Base-by-base conservation (phyloP, 2,113 vertebrate species). In the Gallinago undulata region DNA sequence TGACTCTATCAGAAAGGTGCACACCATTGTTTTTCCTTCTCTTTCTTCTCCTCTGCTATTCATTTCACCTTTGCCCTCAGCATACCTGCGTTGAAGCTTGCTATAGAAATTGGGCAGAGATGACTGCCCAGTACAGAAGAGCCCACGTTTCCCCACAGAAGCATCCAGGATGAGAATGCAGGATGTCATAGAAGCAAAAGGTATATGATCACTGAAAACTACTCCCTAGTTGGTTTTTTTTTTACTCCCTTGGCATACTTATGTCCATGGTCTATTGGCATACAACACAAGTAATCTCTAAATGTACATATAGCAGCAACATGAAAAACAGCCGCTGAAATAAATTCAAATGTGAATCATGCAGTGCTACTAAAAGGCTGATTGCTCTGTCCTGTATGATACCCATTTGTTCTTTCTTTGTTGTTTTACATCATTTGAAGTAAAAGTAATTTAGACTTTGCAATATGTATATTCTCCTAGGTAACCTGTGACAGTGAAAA, bases 391-490 rank as follows among this genome's bases (percentile, higher is more conserved):
- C 88, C 69, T 76, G 22, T 56, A 47, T 64, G 45, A 82, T 87
- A 94, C 17, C 62, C 25, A 89, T 92, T 96, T 84, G 33, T 68
- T 94, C 59, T 64, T 89, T 84, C 76, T 84, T 89, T 76, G 39
- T 35, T 92, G 48, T 81, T 96, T 92, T 84, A 89, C 41, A 82
- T 55, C 2, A 82, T 93, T 95, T 87, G 74, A 84, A 95, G 93
- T 57, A 87, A 89, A 95, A 79, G 28, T 62, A 60, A 94, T 94
- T 93, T 89, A 92, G 69, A 33, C 41, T 84, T 79, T 25, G 69
- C 19, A 92, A 84, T 82, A 82, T 72, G 23, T 67, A 18, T 25
- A 5, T 62, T 92, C 69, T 87, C 76, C 57, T 78, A 89, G 66
- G 80, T 82, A 92, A 84, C 43, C 66, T 82, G 62, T 89, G 69